Evolutionary conservation across 1,140 invertebrate genomes (phyloP), one percentile per base, ranked within the genome.

Genomic region (Microplitis mediator): DNA sequence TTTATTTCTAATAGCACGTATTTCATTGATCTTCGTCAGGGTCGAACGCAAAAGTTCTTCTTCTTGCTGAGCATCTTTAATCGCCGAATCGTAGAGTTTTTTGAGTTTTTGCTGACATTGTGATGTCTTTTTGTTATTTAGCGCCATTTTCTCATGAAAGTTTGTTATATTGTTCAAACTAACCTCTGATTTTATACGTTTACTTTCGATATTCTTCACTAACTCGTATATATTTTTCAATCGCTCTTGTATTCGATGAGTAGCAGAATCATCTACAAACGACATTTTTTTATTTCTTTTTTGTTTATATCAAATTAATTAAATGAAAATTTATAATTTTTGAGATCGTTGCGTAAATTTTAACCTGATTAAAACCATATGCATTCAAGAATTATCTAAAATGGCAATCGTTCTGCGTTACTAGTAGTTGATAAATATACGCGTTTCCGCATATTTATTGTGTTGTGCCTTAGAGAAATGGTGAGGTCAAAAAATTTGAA

Each of bases 1-100:
- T 80, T 97, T 95, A 86, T 97, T 95, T 79, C 94, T 91, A 32
- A 98, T 95, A 9, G 91, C 90, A 71, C 96, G 90, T 65, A 99
- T 97, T 87, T 98, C 96, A 82, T 94, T 93, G 65, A 99, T 97
- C 83, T 95, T 95, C 52, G 92, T 90, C 32, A 98, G 81, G 0
- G 95, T 94, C 78, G 92, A 91, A 34, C 95, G 86, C 13, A 98
- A 87, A 1, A 95, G 86, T 71, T 95, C 93, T 79, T 97, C 95
- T 85, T 98, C 97, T 76, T 92, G 90, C 74, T 94, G 91, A 3
- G 95, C 92, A 83, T 97, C 96, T 32, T 89, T 82, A 60, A 96
- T 86, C 0, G 94, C 94, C 32, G 91, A 90, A 81, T 92, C 94
- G 77, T 96, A 95, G n/a, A 96, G 84, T 60, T 88, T 91, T 86